Evolutionary conservation across 2,888 invertebrate genomes (phyloP).

Genomic region (Lucinisca nassula): DNA sequence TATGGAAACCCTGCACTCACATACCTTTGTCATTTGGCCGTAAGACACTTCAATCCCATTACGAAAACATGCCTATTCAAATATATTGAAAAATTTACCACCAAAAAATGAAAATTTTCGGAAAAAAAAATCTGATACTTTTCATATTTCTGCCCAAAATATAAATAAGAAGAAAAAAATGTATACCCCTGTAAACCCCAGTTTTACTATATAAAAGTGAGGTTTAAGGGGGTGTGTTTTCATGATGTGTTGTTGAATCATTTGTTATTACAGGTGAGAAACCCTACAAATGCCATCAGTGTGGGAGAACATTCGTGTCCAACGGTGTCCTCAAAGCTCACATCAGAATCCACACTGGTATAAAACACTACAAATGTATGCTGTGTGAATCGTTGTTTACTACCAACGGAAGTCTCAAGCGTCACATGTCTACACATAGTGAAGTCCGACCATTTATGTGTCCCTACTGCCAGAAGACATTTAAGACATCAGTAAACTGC

Average conservation of each 20-base stretch:
- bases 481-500: slow-evolving; percentile 90
- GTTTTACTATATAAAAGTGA: too few species aligned
- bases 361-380: slow-evolving; percentile 90
- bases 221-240: too few species aligned
- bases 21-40: not conserved
- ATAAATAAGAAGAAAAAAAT: too few species aligned
- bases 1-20: too few species aligned
- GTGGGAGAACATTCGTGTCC: slow-evolving; percentile 89
- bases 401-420: slow-evolving; percentile 92
- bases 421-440: slow-evolving; percentile 93
- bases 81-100: too few species aligned
- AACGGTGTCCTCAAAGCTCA: slow-evolving; percentile 90
- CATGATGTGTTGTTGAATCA: not conserved
- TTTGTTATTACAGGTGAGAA: slow-evolving; percentile 87
- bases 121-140: too few species aligned
- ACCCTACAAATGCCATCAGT: slow-evolving; percentile 88
- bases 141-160: too few species aligned
- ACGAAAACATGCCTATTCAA: too few species aligned
- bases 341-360: slow-evolving; percentile 89
- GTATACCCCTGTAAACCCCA: too few species aligned
- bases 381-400: slow-evolving; percentile 91
- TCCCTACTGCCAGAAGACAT: slow-evolving; percentile 90
- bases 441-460: slow-evolving; percentile 89
- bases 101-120: too few species aligned
- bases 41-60: not conserved